phyloP scores from a whole-genome alignment of 2,113 vertebrate species.

The Hepsetus odoe region DNA sequence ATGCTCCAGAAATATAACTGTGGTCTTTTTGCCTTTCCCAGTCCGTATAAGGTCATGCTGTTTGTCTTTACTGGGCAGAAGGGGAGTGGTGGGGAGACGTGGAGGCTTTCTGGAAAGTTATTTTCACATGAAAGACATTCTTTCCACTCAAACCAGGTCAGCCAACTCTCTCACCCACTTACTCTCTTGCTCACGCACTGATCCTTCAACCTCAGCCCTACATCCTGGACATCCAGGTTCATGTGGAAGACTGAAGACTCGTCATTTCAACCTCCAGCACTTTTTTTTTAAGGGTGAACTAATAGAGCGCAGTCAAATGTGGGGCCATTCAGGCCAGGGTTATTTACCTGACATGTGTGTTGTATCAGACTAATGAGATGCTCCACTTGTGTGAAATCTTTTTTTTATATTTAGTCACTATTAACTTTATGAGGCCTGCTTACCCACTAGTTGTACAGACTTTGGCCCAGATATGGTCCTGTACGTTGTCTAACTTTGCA shows the following conservation, averaged over 20 bases:
- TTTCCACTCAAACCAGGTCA: conserved; percentile 57
- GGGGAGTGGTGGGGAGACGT: conserved; percentile 17
- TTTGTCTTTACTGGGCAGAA: conserved; percentile 33
- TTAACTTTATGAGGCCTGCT: not conserved
- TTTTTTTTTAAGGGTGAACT: not conserved
- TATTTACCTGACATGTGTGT: not conserved
- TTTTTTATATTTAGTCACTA: not conserved
- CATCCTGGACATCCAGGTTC: not conserved
- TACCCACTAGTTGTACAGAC: not conserved
- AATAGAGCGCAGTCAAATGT: not conserved
- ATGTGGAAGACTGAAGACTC: not conserved
- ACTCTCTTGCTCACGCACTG: not conserved
- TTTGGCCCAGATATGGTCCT: not conserved
- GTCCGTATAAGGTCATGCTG: conserved; percentile 48
- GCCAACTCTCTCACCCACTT: conserved; percentile 27
- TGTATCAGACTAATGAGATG: not conserved
- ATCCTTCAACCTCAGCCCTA: not conserved
- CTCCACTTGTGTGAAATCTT: no score
- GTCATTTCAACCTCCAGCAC: not conserved
- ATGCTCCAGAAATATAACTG: conserved; percentile 5
- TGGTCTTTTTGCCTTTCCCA: conserved; percentile 1
- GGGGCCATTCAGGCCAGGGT: not conserved
- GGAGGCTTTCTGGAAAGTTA: conserved; percentile 50
- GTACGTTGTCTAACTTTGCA: not conserved
- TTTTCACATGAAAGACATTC: conserved; percentile 58